These are phyloP conservation scores for Dicrostonyx torquatus DNA, from an alignment of 2,797 vertebrate species.

Conservation along the genomic window DNA sequence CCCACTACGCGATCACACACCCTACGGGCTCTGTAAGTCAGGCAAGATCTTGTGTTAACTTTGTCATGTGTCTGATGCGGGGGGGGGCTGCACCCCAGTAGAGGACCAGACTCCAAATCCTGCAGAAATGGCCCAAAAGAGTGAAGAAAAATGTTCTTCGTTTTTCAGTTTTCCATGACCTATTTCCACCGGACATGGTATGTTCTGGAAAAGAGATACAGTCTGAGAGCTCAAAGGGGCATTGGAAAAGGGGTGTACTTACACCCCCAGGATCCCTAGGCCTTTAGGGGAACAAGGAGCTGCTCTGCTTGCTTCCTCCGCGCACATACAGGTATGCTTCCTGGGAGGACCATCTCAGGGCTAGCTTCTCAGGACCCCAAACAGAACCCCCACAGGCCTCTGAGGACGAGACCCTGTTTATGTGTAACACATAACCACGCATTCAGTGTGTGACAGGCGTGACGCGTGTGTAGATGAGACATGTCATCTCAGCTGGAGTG, in stretches of 20 bases:
- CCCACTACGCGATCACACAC: not conserved
- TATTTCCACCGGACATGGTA: not conserved
- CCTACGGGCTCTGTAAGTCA: not conserved
- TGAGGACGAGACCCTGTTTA: not conserved
- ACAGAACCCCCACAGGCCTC: conserved; percentile 46
- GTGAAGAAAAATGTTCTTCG: not conserved
- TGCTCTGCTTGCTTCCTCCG: conserved; percentile 63
- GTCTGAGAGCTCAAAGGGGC: not conserved
- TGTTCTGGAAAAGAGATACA: not conserved
- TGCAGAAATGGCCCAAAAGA: not conserved
- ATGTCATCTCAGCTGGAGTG: not conserved
- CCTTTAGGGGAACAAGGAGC: too few species aligned
- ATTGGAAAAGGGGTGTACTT: not conserved
- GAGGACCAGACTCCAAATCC: not conserved
- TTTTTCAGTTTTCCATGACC: not conserved
- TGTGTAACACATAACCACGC: not conserved
- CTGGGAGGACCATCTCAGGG: conserved; percentile 68
- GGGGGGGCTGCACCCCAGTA: not conserved
- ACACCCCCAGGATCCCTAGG: not conserved
- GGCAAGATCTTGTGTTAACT: too few species aligned
- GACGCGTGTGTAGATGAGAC: fast-evolving
- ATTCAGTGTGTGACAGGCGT: fast-evolving
- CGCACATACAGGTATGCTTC: not conserved
- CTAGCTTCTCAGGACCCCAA: conserved; percentile 59
- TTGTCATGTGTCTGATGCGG: fast-evolving